Evolutionary conservation across 2,113 vertebrate species (phyloP), one percentile per base, ranked within the genome.

Genomic region (Peromyscus maniculatus): DNA sequence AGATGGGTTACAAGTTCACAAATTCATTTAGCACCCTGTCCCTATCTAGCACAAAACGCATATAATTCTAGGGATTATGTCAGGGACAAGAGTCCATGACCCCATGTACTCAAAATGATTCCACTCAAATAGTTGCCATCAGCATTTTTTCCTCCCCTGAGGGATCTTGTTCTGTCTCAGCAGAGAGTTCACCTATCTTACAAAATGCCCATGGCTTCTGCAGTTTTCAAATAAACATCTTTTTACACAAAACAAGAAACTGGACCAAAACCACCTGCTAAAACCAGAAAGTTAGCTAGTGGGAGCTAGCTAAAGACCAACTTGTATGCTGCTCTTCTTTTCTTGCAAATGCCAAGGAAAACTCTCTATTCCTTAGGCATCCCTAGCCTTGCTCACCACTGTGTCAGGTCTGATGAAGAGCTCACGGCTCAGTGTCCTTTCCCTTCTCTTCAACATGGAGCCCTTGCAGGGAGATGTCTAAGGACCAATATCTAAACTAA

Each of bases 401-500:
- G 80, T 64, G 95, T 97, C 97, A 96, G 39, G 52, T 92, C 66
- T 82, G 95, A 98, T 91, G 75, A 97, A 92, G 64, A 91, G 64
- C 59, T 96, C 91, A 77, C 46, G 95, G 75, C 12, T 86, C 1
- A 43, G 91, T 59, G 97, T 91, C 93, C 72, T 52, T 97, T 96
- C 9, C 89, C 77, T 87, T 79, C 91, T 91, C 36, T 66, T 69
- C 97, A 91, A 2, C 2, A 7, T 33, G 78, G 75, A 98, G 87
- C 83, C 71, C 87, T 96, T 86, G 13, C 66, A 84, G 83, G 94
- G 83, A 98, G 93, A 69, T 92, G 90, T 77, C 64, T 92, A 64
- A 97, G 98, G 94, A 98, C 89, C 98, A 98, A 98, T 89, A 96
- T 96, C 97, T 98, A 95, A 96, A 97, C 89, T 88, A 98, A 99